These are phyloP conservation scores for Hofmannophila pseudospretella DNA, from an alignment of 2,888 invertebrate genomes.

Conservation along the genomic window DNA sequence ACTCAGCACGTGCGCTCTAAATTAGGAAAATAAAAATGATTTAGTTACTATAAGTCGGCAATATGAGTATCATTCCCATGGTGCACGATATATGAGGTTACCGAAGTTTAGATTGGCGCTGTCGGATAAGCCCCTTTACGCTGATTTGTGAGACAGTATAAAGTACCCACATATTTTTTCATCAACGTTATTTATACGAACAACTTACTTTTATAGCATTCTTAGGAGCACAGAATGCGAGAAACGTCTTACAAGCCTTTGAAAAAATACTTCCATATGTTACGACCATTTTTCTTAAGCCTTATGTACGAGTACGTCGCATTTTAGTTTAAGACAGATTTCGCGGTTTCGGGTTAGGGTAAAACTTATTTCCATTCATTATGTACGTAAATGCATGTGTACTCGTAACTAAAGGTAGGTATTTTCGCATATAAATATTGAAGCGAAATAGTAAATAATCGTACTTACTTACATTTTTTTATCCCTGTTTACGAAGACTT, in stretches of 20 bases:
- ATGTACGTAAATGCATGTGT: conserved; percentile 4
- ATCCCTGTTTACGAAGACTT: too few species aligned
- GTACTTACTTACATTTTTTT: too few species aligned
- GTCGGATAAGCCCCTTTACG: conserved; percentile 37
- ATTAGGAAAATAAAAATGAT: conserved; percentile 4
- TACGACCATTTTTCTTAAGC: conserved; percentile 32
- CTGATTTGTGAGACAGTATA: conserved; percentile 50
- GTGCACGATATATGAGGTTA: conserved; percentile 14
- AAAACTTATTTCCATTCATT: conserved; percentile 10
- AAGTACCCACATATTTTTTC: conserved; percentile 51
- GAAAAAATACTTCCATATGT: conserved; percentile 53
- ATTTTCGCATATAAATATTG: neutral
- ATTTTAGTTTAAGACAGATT: conserved; percentile 31
- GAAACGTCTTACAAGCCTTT: conserved; percentile 45
- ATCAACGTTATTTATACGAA: conserved; percentile 55
- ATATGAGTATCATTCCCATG: neutral
- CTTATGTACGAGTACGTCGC: conserved; percentile 30
- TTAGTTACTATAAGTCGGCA: conserved; percentile 1
- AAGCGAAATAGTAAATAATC: neutral
- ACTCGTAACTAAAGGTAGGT: too few species aligned
- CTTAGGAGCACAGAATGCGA: conserved; percentile 48
- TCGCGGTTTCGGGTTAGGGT: conserved; percentile 24
- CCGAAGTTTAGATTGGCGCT: conserved; percentile 31
- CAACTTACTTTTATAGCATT: conserved; percentile 54
- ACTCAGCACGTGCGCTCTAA: neutral